Evolutionary conservation across 2,797 vertebrate genomes (phyloP).

Genomic region (Crocodylus rhombifer): DNA sequence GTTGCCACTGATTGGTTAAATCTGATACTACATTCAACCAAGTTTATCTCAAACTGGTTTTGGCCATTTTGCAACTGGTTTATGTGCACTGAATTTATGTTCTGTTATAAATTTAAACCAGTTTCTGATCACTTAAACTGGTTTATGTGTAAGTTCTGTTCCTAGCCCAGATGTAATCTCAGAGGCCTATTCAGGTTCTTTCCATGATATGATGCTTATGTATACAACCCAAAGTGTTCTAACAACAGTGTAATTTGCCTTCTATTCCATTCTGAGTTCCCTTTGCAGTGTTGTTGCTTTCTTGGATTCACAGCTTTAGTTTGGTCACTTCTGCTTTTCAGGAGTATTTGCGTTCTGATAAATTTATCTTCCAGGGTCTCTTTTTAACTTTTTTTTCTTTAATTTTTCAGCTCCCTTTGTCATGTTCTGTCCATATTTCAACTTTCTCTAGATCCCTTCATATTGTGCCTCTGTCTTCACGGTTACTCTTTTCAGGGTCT

Average conservation of each 20-base stretch:
- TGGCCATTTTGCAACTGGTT: too few relatives aligned
- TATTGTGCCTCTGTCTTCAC: neutral
- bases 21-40: too few relatives aligned
- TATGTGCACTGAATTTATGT: too few relatives aligned
- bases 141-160: too few relatives aligned
- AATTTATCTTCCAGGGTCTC: neutral
- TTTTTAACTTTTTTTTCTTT: neutral
- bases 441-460: neutral
- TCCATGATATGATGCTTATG: neutral
- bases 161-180: neutral
- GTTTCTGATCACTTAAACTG: too few relatives aligned
- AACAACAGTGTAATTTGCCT: neutral
- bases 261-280: too few relatives aligned
- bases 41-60: too few relatives aligned
- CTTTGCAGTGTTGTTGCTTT: neutral
- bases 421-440: neutral
- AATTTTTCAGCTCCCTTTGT: neutral
- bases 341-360: neutral
- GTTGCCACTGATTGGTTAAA: too few relatives aligned
- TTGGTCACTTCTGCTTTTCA: neutral
- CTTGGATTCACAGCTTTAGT: neutral
- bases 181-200: neutral
- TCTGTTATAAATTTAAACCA: too few relatives aligned
- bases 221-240: neutral
- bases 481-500: neutral